Evolutionary conservation across 1,140 invertebrate species (phyloP).

Genomic region (Apis mellifera): DNA sequence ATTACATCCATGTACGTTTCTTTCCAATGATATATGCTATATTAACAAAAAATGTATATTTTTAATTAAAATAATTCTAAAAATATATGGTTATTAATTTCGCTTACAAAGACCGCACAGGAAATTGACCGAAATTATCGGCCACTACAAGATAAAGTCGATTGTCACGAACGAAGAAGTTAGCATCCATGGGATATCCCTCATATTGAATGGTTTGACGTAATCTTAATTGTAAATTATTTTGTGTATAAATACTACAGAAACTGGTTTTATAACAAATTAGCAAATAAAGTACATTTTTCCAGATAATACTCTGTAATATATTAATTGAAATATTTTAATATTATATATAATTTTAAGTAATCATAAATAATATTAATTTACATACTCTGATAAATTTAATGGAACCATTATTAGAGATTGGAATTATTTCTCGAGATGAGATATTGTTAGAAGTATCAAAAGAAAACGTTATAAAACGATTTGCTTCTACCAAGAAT

Average conservation of each 20-base stretch:
- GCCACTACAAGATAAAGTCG: slow-evolving; percentile 65
- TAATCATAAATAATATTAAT: not conserved
- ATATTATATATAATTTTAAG: not conserved
- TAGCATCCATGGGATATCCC: slow-evolving; percentile 59
- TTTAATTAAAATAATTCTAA: not conserved
- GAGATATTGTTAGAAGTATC: slow-evolving; percentile 37
- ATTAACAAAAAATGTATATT: not conserved
- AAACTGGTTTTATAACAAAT: slow-evolving; percentile 52
- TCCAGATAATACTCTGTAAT: slow-evolving; percentile 62
- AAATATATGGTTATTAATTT: no score
- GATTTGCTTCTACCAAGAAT: slow-evolving; percentile 56
- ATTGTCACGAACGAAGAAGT: slow-evolving; percentile 61
- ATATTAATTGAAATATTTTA: not conserved
- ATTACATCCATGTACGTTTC: slow-evolving; percentile 71
- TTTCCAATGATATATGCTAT: slow-evolving; percentile 74
- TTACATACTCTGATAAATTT: slow-evolving; percentile 59
- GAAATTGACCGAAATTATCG: slow-evolving; percentile 40
- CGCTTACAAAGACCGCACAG: slow-evolving; percentile 59
- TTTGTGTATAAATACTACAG: slow-evolving; percentile 60
- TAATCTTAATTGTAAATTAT: slow-evolving; percentile 36
- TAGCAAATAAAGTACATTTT: slow-evolving; percentile 57
- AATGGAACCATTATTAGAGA: not conserved
- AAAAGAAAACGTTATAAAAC: slow-evolving; percentile 26
- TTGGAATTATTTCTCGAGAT: slow-evolving; percentile 29
- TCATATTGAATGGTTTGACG: slow-evolving; percentile 54